Evolutionary conservation across 2,113 vertebrate genomes (phyloP).

Genomic region (Coturnix japonica): DNA sequence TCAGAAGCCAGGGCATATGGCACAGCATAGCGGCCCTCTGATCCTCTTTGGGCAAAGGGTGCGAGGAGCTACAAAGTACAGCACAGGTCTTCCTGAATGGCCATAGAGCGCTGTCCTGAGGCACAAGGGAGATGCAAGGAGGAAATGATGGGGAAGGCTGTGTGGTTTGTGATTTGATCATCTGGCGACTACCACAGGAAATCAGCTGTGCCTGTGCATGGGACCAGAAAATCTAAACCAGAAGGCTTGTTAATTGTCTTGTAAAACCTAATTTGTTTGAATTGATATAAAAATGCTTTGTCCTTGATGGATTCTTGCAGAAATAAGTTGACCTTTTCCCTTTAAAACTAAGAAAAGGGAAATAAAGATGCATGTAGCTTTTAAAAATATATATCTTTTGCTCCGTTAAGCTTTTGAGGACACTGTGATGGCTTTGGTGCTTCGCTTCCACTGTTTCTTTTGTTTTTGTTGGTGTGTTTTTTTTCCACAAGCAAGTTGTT

Average conservation of each 20-base stretch:
- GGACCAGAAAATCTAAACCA: not conserved
- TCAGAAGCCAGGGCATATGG: not conserved
- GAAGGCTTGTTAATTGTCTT: not conserved
- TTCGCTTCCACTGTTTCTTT: not conserved
- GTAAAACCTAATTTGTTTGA: not conserved
- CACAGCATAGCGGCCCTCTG: not conserved
- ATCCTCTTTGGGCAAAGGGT: not conserved
- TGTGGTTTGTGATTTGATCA: not conserved
- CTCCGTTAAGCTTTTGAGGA: not conserved
- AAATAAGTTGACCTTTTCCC: not conserved
- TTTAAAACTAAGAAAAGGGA: not conserved
- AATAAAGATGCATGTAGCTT: not conserved
- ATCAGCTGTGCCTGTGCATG: not conserved
- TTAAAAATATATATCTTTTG: not conserved
- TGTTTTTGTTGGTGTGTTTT: not conserved
- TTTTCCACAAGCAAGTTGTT: not conserved
- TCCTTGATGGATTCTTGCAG: not conserved
- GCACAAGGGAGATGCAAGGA: not conserved
- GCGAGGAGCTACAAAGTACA: fast-evolving
- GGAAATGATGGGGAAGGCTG: not conserved
- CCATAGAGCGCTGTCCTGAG: not conserved
- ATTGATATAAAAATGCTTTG: not conserved
- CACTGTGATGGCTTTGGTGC: not conserved
- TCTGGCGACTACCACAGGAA: not conserved
- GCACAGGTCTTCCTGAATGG: not conserved